Conservation (phyloP, 2,888 invertebrate genomes). For the Thymelicus acteon region DNA sequence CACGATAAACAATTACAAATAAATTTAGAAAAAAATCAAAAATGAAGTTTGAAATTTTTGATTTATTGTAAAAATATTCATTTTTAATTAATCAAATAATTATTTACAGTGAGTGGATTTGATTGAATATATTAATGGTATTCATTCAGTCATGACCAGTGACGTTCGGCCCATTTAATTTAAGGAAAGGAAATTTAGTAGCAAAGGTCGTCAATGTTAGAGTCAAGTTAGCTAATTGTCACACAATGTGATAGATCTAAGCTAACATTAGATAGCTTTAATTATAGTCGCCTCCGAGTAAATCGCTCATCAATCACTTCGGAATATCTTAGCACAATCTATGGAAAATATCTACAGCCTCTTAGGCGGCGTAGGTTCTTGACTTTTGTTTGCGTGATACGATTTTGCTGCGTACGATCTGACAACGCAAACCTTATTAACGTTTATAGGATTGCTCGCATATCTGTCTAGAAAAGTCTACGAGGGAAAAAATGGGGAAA, state of each 20-base stretch:
- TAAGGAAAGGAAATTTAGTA: not conserved
- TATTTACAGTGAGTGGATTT: no score
- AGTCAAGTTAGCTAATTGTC: slow-evolving; percentile 37
- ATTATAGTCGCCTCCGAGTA: slow-evolving; percentile 63
- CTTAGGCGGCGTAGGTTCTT: slow-evolving; percentile 13
- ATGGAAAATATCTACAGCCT: slow-evolving; percentile 28
- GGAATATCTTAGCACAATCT: slow-evolving; percentile 43
- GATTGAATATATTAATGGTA: no score
- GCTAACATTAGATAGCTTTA: slow-evolving; percentile 56
- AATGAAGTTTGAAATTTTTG: no score
- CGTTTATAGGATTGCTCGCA: not conserved
- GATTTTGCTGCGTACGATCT: not conserved
- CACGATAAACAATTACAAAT: no score
- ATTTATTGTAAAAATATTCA: no score
- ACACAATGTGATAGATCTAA: slow-evolving; percentile 48
- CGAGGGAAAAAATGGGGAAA: no score
- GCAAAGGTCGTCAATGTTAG: not conserved
- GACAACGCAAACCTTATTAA: not conserved
- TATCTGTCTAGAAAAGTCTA: not conserved
- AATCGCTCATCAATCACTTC: slow-evolving; percentile 70
- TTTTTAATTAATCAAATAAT: no score
- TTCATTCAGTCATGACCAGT: no score
- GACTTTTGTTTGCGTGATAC: not conserved
- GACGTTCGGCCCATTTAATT: no score
- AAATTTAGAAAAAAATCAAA: no score